Percentiles rank a stretch among this genome's conserved stretches.
These are phyloP conservation scores for Myotis yumanensis DNA, from an alignment of 2,113 vertebrate genomes.

Conservation along the genomic window DNA sequence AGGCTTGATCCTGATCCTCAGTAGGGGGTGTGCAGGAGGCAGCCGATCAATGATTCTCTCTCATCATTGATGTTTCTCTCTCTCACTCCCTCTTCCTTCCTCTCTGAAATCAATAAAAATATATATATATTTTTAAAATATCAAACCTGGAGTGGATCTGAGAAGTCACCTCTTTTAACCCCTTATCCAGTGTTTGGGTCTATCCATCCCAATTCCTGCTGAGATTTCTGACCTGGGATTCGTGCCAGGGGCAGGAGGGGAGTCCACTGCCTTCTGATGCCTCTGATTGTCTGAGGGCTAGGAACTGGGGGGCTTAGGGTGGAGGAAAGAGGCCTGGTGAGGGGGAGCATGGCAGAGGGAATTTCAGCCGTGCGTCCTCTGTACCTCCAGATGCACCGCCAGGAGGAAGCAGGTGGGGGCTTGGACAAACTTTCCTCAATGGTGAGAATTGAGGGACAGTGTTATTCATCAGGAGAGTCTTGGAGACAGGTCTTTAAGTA, in stretches of 20 bases:
- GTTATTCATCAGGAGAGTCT: neutral
- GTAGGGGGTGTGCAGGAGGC: too few species aligned
- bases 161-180: neutral
- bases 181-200: neutral
- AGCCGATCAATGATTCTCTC: too few species aligned
- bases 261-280: neutral
- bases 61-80: too few species aligned
- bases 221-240: neutral
- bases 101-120: too few species aligned
- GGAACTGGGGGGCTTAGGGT: neutral
- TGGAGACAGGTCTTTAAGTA: neutral
- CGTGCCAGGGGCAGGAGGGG: neutral
- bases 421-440: neutral
- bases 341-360: neutral
- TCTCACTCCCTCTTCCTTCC: too few species aligned
- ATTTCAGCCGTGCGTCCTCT: rapidly evolving
- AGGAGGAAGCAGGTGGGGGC: neutral
- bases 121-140: neutral
- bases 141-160: neutral
- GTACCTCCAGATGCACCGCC: rapidly evolving
- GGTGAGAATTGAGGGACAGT: neutral
- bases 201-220: rapidly evolving
- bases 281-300: neutral
- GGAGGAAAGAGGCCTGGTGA: neutral
- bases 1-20: too few species aligned